Evolutionary conservation across 1,140 invertebrate species (phyloP), one percentile per base, ranked within the genome.

Genomic region (Mylabris phalerata): DNA sequence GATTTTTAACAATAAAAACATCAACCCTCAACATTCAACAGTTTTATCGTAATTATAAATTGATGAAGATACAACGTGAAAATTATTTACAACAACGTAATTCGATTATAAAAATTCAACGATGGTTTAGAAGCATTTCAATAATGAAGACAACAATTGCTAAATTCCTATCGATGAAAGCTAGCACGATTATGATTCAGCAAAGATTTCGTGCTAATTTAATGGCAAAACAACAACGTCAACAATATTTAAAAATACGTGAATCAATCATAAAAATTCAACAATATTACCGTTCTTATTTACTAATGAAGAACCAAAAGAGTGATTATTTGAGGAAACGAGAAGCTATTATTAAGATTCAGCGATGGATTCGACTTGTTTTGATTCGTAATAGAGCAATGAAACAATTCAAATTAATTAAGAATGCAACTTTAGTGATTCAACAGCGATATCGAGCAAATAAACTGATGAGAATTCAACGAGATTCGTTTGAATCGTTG

Each of bases 81-180:
- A 68, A 75, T 68, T 67, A 59, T 70, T 55, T 54, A 10, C 57
- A 71, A 45, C 64, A 70, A 11, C 73, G 68, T 7, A 56, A 63
- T n/a, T 76, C 81, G 0, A 75, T 74, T 2, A 67, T 80, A 3
- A 67, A 72, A 1, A 67, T 86, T 42, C 84, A 86, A 57, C 79
- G 77, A 60, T 76, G 76, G 58, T 81, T 73, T 50, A 75, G 79
- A 41, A 78, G 78, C 47, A 50, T 26, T n/a, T 41, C 47, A 32
- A 11, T 46, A 9, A 57, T 57, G 57, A 50, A 55, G 47, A 26
- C 42, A 9, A 48, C 70, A 46, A 48, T 59, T 41, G 6, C 46
- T 3, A 38, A 57, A n/a, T 75, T 61, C 58, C 2, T 64, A 1
- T 52, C 54, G 25, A 49, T 65, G 2, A 72, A 67, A 40, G 64